phyloP scores from a whole-genome alignment of 2,888 invertebrate genomes.

The Catocala sponsa region DNA sequence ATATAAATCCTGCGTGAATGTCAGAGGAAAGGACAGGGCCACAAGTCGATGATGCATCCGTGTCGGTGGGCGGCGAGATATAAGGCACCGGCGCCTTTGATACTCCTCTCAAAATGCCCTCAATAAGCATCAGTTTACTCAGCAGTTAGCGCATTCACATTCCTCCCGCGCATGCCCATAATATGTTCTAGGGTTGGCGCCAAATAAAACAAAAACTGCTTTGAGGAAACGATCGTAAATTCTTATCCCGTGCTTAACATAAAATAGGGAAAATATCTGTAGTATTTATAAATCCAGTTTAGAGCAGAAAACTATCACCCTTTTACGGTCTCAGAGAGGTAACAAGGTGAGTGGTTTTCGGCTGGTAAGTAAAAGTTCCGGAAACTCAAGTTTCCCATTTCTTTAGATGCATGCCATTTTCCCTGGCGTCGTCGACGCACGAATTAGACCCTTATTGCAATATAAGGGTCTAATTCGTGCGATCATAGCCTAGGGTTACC shows the following conservation, averaged over 20 bases:
- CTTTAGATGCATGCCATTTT: too few species aligned
- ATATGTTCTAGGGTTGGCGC: constrained; percentile 52
- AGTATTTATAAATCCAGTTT: too few species aligned
- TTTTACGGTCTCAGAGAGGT: too few species aligned
- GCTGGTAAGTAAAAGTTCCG: too few species aligned
- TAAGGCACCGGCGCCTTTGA: constrained; percentile 74
- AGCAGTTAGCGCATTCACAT: constrained; percentile 77
- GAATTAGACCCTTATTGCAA: too few species aligned
- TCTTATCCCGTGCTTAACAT: not conserved
- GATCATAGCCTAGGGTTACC: too few species aligned
- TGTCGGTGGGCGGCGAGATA: constrained; percentile 61
- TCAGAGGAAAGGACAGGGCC: constrained; percentile 37
- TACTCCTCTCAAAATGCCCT: constrained; percentile 72
- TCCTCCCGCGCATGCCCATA: constrained; percentile 62
- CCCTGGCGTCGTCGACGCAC: too few species aligned
- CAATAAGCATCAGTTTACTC: constrained; percentile 82
- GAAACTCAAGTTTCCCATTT: too few species aligned
- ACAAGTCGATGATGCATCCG: constrained; percentile 39
- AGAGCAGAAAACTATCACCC: too few species aligned
- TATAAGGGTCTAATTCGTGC: too few species aligned
- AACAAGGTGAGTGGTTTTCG: too few species aligned
- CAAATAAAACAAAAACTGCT: not conserved
- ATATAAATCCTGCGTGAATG: constrained; percentile 33
- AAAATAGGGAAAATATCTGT: too few species aligned
- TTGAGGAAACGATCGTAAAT: not conserved